A percentile compares a stretch with the other conserved stretches of the same genome.
These are phyloP conservation scores for Phortica variegata DNA, from an alignment of 1,140 invertebrate species.

Conservation along the genomic window DNA sequence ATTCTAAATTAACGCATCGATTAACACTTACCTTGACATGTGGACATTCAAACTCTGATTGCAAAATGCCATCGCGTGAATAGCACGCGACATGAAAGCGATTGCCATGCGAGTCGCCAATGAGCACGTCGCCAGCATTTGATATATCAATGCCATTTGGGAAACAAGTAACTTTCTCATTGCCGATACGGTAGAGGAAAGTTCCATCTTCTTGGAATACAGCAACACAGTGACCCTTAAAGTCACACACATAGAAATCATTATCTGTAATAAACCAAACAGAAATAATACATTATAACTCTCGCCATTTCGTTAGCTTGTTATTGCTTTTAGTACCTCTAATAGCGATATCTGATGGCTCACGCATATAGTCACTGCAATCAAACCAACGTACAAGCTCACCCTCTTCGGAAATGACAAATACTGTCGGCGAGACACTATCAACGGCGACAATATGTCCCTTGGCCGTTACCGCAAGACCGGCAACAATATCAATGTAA, in stretches of 20 bases:
- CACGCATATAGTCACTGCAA: constrained; percentile 94
- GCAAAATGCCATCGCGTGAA: constrained; percentile 78
- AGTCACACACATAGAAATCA: constrained; percentile 96
- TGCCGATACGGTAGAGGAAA: constrained; percentile 89
- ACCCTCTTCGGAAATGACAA: constrained; percentile 86
- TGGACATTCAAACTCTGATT: constrained; percentile 94
- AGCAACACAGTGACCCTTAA: constrained; percentile 96
- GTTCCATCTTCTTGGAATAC: constrained; percentile 91
- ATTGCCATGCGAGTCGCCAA: constrained; percentile 97
- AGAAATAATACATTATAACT: neutral
- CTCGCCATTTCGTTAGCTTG: too few species aligned
- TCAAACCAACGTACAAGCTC: constrained; percentile 93
- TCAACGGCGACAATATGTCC: constrained; percentile 96
- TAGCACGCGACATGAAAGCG: constrained; percentile 96
- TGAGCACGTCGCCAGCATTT: constrained; percentile 91
- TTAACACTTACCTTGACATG: constrained; percentile 79
- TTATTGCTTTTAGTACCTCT: constrained; percentile 63
- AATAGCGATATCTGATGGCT: constrained; percentile 95
- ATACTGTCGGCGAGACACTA: constrained; percentile 95
- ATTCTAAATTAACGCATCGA: neutral
- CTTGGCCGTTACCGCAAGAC: constrained; percentile 84
- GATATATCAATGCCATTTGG: constrained; percentile 98
- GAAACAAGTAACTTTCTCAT: constrained; percentile 93
- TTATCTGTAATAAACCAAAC: constrained; percentile 66
- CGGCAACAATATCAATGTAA: constrained; percentile 97